Conservation (phyloP, 2,888 invertebrate species). For the Polyommatus iphigenia region DNA sequence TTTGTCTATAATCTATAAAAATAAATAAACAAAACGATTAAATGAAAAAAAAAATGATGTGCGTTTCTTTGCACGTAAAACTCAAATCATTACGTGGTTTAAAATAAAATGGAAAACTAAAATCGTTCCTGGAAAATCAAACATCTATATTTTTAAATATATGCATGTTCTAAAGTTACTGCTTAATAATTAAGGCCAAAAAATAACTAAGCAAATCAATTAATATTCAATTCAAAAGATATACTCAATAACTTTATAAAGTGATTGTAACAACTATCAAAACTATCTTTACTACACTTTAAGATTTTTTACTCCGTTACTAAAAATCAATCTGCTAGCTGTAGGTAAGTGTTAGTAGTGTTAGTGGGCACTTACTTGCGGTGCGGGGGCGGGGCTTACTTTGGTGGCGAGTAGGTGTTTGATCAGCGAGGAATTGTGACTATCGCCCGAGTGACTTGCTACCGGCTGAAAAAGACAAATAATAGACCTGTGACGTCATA, state of each 20-base stretch:
- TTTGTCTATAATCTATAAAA: constrained; percentile 31
- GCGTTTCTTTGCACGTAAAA: neutral
- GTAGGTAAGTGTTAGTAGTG: constrained; percentile 59
- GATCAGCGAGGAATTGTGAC: constrained; percentile 89
- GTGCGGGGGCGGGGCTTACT: constrained; percentile 83
- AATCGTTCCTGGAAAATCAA: neutral
- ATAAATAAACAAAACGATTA: constrained; percentile 20
- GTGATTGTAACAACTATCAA: neutral
- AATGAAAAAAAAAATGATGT: neutral
- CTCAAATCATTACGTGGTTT: neutral
- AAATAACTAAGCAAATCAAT: neutral
- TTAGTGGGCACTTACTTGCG: constrained; percentile 80
- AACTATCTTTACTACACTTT: neutral
- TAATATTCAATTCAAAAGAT: neutral
- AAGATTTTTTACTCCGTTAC: neutral
- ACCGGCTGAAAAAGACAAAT: constrained; percentile 49
- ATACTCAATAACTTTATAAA: neutral
- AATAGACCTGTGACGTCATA: neutral
- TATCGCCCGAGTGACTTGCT: constrained; percentile 60
- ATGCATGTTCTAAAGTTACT: neutral
- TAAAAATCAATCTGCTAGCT: neutral
- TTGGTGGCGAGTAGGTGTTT: constrained; percentile 97
- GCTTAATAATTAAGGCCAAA: neutral
- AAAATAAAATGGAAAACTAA: neutral
- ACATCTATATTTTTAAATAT: neutral